Base-by-base conservation (phyloP, 92 coral and sea anemone species). In the Epizoanthus ramosus region DNA sequence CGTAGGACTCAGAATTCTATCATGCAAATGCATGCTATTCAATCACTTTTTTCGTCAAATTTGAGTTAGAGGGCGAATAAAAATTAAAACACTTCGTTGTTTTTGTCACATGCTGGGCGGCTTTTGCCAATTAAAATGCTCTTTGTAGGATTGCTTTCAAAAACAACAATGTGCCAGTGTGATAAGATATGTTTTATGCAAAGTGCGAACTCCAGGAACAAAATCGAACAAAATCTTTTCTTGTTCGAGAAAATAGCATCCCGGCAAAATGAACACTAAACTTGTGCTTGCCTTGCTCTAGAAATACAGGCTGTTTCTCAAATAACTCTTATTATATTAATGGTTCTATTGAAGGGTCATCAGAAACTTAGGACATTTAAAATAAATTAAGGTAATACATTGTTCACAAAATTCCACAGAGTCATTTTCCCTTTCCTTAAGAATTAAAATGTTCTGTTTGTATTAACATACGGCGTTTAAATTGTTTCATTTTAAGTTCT, bases 111-210 rank as follows among this genome's bases (percentile, higher is more conserved):
- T 23, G 71, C 71, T 77, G 71, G 12, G 70, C 28, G 15, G 41
- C 22, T 69, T 77, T 39, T 39, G 71, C 82, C 71, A 77, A 77
- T 77, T 77, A 77, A 77, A 77, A 61, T 50, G 66, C 66, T 77
- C 82, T 77, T 77, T 77, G 82, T 77, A 61, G 66, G 82, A 61
- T 77, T 22, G 70, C 66, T 77, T 77, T 77, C 57, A 77, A 43
- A 22, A 63, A 66, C 35, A 63, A 60, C 69, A 61, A 37, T 57
- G 10, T 18, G 16, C 66, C 71, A 63, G 64, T 61, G 59, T 16
- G 71, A 61, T 37, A 60, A 57, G 17, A 35, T 22, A 28, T 77
- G 24, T 61, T 28, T 77, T 77, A 60, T 76, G 66, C 82, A 60
- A 60, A 60, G 24, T 37, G 81, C n/a, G 53, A 6, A 35, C 22